phyloP scores from a whole-genome alignment of 2,888 invertebrate genomes.

The Lampropteryx suffumata region DNA sequence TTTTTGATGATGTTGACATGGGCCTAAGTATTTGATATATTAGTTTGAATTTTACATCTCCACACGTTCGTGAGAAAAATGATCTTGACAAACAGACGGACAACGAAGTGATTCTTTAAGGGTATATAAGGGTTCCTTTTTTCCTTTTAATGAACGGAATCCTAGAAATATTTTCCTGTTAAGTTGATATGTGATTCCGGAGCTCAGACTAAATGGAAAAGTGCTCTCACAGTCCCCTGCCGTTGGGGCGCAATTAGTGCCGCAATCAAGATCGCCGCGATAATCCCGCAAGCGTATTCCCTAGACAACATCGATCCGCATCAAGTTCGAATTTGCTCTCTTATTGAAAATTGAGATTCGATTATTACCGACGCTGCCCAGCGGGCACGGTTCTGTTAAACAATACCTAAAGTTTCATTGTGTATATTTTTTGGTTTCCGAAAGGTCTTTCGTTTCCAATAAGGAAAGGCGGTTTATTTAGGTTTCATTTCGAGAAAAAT shows the following conservation, averaged over 20 bases:
- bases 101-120: no score
- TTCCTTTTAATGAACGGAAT: no score
- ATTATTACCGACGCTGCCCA: constrained; percentile 2
- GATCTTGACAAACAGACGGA: no score
- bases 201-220: constrained; percentile 23
- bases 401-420: no score
- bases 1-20: no score
- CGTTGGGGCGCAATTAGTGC: constrained; percentile 58
- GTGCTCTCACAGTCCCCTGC: constrained; percentile 26
- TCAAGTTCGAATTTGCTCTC: constrained; percentile 23
- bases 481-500: no score
- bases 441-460: background rate
- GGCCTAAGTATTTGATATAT: no score
- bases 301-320: constrained; percentile 32
- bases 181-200: background rate
- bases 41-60: no score
- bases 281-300: constrained; percentile 56
- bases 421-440: background rate
- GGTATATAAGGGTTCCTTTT: no score
- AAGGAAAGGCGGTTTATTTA: background rate
- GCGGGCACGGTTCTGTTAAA: no score
- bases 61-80: no score
- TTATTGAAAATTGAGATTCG: constrained; percentile 20
- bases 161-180: no score
- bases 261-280: constrained; percentile 60